phyloP scores from a whole-genome alignment of 2,113 vertebrate genomes.

The Piaya cayana region DNA sequence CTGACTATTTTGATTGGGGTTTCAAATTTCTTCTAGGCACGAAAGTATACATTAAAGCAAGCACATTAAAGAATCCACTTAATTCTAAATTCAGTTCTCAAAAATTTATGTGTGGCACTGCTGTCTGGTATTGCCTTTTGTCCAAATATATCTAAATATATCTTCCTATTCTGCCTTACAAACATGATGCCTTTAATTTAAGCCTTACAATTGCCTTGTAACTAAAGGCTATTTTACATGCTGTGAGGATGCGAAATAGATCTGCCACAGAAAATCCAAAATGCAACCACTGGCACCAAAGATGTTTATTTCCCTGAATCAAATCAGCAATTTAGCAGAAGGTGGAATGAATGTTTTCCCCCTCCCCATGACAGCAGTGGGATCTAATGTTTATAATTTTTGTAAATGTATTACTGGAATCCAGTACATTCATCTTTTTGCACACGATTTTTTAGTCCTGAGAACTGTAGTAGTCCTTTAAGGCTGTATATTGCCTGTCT shows the following conservation, averaged over 20 bases:
- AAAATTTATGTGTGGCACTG: not conserved
- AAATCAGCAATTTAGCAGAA: not conserved
- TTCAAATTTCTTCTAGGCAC: slow-evolving; percentile 44
- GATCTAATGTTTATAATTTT: not conserved
- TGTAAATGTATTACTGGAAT: not conserved
- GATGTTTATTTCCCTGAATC: not conserved
- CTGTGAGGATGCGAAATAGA: not conserved
- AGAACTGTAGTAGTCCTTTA: not conserved
- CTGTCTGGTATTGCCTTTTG: not conserved
- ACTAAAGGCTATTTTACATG: not conserved
- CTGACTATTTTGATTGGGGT: slow-evolving; percentile 62
- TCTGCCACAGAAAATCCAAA: not conserved
- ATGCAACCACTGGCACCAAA: not conserved
- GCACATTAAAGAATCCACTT: not conserved
- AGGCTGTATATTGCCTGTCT: not conserved
- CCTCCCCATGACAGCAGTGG: not conserved
- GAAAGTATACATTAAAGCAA: not conserved
- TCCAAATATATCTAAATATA: not conserved
- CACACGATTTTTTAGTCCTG: not conserved
- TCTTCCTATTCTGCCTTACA: not conserved
- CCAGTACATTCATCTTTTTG: not conserved
- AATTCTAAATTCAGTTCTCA: not conserved
- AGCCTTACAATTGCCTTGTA: not conserved
- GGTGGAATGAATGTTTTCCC: not conserved
- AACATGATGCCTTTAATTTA: not conserved